Evolutionary conservation across 2,797 vertebrate genomes (phyloP), one percentile per base, ranked within the genome.

Genomic region (Limosa lapponica): DNA sequence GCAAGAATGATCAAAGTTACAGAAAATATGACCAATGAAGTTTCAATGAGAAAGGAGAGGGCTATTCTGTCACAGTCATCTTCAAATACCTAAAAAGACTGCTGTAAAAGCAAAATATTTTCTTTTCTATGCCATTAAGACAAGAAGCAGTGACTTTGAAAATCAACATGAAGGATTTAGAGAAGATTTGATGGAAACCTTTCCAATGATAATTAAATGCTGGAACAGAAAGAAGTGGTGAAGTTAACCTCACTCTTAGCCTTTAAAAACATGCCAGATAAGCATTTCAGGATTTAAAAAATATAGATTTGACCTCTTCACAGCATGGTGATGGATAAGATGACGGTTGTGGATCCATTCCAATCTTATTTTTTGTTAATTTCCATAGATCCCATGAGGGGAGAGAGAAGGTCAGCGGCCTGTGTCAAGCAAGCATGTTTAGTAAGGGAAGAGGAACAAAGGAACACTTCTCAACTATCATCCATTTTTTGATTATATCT

Each of bases 261-360:
- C 34, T 59, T 69, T 27, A 54, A 72, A 78, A 59, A 30, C 7
- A 41, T 39, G 13, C 2, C 41, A 48, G 19, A 28, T 41, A 64
- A 49, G 28, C 20, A 69, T 51, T 73, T 54, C 48, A 73, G 55
- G 23, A 59, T n/a, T 78, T 71, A 64, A 8, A 54, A 48, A 82
- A 44, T 30, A 39, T 6, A 43, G 5, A 36, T 62, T 15, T 52
- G 62, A 28, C 25, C 8, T 80, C 11, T 74, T 22, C 5, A 3
- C 2, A 2, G 6, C 37, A 61, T 0, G 1, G 8, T 13, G 8
- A 41, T 67, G 37, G 8, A 37, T 61, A 55, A 65, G 11, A 46
- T 32, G 32, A 34, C 13, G 32, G 10, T 32, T 71, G 14, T 27
- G 52, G 5, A 13, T 37, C 39, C 20, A 44, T 48, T 41, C 13